Evolutionary conservation across 1,140 invertebrate genomes (phyloP), one percentile per base, ranked within the genome.

Genomic region (Drosophila melanogaster): DNA sequence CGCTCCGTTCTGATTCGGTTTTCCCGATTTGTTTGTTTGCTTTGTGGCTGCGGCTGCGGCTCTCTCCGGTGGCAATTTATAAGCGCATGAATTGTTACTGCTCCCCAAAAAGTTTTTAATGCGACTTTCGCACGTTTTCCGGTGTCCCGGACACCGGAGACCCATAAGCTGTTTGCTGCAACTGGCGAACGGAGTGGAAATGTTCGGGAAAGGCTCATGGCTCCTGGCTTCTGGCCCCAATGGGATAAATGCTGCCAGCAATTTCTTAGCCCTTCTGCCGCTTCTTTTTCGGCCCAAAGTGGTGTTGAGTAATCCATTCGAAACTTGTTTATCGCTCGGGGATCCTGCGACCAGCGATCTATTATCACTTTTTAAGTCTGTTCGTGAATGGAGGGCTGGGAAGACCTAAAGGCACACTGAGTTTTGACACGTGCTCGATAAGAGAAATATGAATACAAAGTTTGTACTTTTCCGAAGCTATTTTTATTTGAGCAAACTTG

Each of bases 41-140:
- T 57, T 74, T 71, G 67, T 70, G 65, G 67, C 67, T 71, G 66
- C 49, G 19, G 57, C 59, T 61, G 17, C 53, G 10, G 47, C 59
- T 37, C 37, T 60, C 70, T 69, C 72, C 69, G 55, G 62, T 74
- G 79, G 80, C 74, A 78, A 81, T 84, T 85, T 84, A 85, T 84
- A 84, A 79, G 80, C 81, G 65, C 72, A 77, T 84, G 81, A 80
- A 84, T 84, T 77, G 76, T 70, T 80, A 65, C 66, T 43, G 65
- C 83, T 70, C 56, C 49, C 77, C 64, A 71, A 84, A 79, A 84
- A 79, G 71, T 84, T 84, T 85, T 84, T 80, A 84, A 84, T 79
- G 71, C 60, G 49, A 70, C 65, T 71, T 84, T 84, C 81, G 79
- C 76, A 84, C 77, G 80, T 84, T 79, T 81, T 77, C 72, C 77